phyloP scores from a whole-genome alignment of 2,888 invertebrate genomes.

The Microctonus brassicae region DNA sequence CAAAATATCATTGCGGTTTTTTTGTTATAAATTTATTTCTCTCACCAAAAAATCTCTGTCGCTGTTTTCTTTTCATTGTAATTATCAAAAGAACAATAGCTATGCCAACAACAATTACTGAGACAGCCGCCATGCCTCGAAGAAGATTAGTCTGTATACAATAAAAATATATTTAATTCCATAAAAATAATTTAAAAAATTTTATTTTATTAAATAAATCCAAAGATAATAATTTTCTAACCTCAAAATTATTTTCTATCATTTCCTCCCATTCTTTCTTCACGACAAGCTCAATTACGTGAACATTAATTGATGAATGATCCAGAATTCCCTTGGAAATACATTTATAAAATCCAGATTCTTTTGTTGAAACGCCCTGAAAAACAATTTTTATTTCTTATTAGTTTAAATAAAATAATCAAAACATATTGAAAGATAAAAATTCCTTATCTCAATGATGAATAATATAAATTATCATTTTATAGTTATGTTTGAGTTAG shows the following conservation, averaged over 20 bases:
- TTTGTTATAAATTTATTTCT: too few relatives aligned
- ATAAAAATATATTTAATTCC: background rate
- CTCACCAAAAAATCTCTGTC: conserved; percentile 61
- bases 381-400: conserved; percentile 45
- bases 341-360: conserved; percentile 78
- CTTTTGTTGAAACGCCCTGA: conserved; percentile 75
- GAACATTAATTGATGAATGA: conserved; percentile 71
- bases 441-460: background rate
- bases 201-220: conserved; percentile 5
- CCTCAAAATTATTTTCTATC: conserved; percentile 67
- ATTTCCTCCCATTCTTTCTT: conserved; percentile 69
- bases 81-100: conserved; percentile 59
- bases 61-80: conserved; percentile 52
- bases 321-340: conserved; percentile 74
- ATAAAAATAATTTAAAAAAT: conserved; percentile 16
- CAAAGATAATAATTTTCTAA: conserved; percentile 43
- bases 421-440: background rate
- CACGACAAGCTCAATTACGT: conserved; percentile 75
- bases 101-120: conserved; percentile 59
- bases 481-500: background rate
- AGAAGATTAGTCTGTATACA: conserved; percentile 60
- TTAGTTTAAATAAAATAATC: conserved; percentile 11
- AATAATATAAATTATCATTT: background rate
- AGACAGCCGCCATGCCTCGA: conserved; percentile 59
- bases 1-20: too few relatives aligned